phyloP scores from a whole-genome alignment of 1,140 invertebrate species.

The Drosophila ercepeae region DNA sequence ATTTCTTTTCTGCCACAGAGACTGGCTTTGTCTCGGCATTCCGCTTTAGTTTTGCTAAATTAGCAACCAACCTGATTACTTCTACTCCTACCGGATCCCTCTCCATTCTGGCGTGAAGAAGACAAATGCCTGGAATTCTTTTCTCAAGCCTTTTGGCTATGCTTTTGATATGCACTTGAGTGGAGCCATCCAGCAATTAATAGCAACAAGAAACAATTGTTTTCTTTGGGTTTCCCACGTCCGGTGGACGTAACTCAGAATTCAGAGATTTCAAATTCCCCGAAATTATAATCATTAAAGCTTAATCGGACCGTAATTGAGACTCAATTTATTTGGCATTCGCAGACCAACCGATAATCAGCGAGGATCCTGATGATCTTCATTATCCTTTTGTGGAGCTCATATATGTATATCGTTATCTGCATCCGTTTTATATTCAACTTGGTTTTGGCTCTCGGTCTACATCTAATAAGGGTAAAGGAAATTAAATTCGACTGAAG shows the following conservation, averaged over 20 bases:
- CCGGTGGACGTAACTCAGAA: constrained; percentile 48
- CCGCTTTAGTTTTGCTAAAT: constrained; percentile 75
- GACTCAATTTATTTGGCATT: constrained; percentile 62
- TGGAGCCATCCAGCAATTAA: constrained; percentile 56
- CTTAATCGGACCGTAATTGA: constrained; percentile 62
- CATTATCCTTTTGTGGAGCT: constrained; percentile 65
- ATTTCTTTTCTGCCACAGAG: background rate
- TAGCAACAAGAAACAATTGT: constrained; percentile 51
- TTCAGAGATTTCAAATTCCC: constrained; percentile 48
- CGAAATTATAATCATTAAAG: constrained; percentile 64
- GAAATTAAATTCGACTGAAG: constrained; percentile 53
- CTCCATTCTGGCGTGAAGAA: constrained; percentile 72
- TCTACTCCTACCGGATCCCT: constrained; percentile 1
- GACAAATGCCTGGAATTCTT: constrained; percentile 76
- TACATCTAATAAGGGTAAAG: constrained; percentile 72
- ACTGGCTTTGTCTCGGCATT: constrained; percentile 37
- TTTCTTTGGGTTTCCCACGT: constrained; percentile 58
- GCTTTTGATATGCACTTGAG: constrained; percentile 67
- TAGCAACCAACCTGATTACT: constrained; percentile 39
- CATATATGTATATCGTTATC: constrained; percentile 31
- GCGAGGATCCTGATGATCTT: constrained; percentile 38
- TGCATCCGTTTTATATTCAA: constrained; percentile 20
- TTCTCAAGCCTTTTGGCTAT: constrained; percentile 79
- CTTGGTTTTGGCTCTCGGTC: constrained; percentile 13
- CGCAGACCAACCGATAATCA: constrained; percentile 32